phyloP scores from a whole-genome alignment of 1,140 invertebrate species.

The Leptinotarsa texana region DNA sequence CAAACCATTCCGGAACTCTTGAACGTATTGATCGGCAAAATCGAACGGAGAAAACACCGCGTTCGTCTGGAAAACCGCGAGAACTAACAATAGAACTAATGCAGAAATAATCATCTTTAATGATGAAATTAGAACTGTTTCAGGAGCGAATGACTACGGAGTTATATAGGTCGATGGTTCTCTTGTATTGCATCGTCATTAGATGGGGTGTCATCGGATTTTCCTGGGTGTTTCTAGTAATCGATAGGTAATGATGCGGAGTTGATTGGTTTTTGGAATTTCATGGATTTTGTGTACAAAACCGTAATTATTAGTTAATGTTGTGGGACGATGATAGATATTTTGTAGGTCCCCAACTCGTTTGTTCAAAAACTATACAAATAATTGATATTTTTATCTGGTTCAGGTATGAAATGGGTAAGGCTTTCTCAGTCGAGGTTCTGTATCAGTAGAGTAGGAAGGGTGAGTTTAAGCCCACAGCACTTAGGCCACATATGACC shows the following conservation, averaged over 20 bases:
- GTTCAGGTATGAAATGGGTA: no score
- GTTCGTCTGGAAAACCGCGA: background rate
- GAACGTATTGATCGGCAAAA: constrained; percentile 32
- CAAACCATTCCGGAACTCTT: constrained; percentile 29
- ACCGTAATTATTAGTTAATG: no score
- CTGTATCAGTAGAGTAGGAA: no score
- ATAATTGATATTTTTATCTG: no score
- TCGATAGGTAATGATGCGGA: background rate
- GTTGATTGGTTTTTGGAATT: constrained; percentile 1
- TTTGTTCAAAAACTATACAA: no score
- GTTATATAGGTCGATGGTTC: constrained; percentile 14
- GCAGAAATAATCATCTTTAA: background rate
- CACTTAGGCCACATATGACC: no score
- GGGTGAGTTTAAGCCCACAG: no score
- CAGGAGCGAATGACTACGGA: background rate
- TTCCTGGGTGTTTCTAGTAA: background rate
- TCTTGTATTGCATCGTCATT: background rate
- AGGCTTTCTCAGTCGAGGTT: no score
- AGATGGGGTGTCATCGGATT: background rate
- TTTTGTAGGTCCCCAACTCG: no score
- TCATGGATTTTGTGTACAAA: no score
- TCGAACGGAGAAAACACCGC: constrained; percentile 31
- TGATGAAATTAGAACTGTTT: background rate
- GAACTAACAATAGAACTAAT: background rate
- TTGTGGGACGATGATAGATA: no score